phyloP scores from a whole-genome alignment of 2,888 invertebrate genomes.

The Melinaea marsaeus region DNA sequence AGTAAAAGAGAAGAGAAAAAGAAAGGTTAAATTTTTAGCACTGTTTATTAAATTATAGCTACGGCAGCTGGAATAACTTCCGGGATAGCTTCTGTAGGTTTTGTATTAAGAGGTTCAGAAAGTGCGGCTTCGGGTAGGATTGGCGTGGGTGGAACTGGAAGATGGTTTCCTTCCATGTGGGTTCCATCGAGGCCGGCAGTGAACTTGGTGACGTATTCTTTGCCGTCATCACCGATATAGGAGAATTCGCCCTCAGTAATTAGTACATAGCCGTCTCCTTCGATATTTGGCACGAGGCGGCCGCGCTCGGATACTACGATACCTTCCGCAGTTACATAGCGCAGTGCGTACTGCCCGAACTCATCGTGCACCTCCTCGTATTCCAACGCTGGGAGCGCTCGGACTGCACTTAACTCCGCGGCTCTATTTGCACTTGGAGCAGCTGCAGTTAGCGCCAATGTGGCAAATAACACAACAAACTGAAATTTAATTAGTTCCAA shows the following conservation, averaged over 20 bases:
- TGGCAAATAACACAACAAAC: slow-evolving; percentile 13
- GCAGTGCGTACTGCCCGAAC: slow-evolving; percentile 46
- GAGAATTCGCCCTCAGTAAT: slow-evolving; percentile 45
- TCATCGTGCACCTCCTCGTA: slow-evolving; percentile 50
- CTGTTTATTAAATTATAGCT: not conserved
- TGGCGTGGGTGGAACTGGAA: slow-evolving; percentile 36
- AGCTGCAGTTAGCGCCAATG: slow-evolving; percentile 7
- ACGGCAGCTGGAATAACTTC: too few relatives aligned
- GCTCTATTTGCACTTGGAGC: slow-evolving; percentile 7
- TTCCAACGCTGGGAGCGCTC: slow-evolving; percentile 41
- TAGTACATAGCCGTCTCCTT: slow-evolving; percentile 41
- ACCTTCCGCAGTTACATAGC: slow-evolving; percentile 53
- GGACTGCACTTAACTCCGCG: slow-evolving; percentile 16
- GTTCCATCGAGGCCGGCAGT: slow-evolving; percentile 50
- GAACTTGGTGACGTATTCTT: slow-evolving; percentile 53
- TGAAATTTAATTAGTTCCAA: not conserved
- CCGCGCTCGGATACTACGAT: slow-evolving; percentile 46
- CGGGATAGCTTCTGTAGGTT: not conserved
- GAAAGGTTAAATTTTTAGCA: not conserved
- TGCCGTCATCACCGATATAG: slow-evolving; percentile 51
- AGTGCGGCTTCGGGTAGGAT: slow-evolving; percentile 5
- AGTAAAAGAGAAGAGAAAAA: not conserved
- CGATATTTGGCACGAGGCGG: slow-evolving; percentile 40
- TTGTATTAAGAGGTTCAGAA: not conserved
- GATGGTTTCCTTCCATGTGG: slow-evolving; percentile 46